Evolutionary conservation across 2,888 invertebrate genomes (phyloP).

Genomic region (Panopea generosa): DNA sequence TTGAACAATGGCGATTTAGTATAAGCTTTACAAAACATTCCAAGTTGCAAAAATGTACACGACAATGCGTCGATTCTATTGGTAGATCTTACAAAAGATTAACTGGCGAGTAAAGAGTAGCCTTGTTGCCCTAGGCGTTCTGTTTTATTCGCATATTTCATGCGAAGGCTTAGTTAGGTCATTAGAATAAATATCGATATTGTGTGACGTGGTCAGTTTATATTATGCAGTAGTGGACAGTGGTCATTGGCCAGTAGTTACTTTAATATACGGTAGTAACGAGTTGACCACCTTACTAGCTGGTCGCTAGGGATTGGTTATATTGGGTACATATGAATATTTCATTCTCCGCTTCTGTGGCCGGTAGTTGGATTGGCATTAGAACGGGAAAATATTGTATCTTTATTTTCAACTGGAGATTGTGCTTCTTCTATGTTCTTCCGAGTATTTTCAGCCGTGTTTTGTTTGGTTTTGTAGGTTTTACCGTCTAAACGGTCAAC

Average conservation of each 20-base stretch:
- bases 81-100: conserved; percentile 19
- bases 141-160: conserved; percentile 40
- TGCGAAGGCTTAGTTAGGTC: conserved; percentile 48
- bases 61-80: conserved; percentile 25
- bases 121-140: conserved; percentile 42
- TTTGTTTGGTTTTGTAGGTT: too few relatives aligned
- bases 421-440: too few relatives aligned
- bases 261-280: conserved; percentile 20
- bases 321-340: conserved; percentile 32
- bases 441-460: too few relatives aligned
- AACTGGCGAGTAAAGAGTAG: conserved; percentile 24
- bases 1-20: conserved; percentile 26
- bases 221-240: conserved; percentile 12
- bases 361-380: neutral
- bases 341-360: conserved; percentile 12
- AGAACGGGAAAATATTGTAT: too few relatives aligned
- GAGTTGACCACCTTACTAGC: conserved; percentile 16
- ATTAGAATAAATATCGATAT: conserved; percentile 50
- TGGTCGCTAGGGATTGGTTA: conserved; percentile 30
- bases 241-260: conserved; percentile 35
- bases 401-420: too few relatives aligned
- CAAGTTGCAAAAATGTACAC: conserved; percentile 36
- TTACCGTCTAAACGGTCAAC: too few relatives aligned
- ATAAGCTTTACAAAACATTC: conserved; percentile 33
- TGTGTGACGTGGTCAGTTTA: conserved; percentile 40